Conservation (phyloP, 2,113 vertebrate genomes). For the Oceanodroma tethys region DNA sequence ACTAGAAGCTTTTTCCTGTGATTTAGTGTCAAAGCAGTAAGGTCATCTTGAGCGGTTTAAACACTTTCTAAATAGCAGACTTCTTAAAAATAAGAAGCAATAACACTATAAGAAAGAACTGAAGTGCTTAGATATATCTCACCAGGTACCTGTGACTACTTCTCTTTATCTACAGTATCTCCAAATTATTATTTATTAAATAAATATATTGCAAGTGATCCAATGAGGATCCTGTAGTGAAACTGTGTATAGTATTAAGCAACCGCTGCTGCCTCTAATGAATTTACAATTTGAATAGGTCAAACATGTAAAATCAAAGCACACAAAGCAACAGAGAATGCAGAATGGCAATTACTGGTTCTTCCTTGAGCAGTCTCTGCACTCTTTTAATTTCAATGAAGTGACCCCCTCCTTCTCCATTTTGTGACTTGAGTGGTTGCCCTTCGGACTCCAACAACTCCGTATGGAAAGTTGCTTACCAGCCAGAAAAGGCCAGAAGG, state of each 20-base stretch:
- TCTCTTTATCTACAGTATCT: not conserved
- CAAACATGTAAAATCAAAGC: not conserved
- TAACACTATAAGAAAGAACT: not conserved
- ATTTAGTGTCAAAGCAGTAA: slow-evolving; percentile 57
- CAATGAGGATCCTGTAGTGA: not conserved
- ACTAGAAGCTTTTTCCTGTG: slow-evolving; percentile 33
- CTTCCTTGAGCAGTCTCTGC: not conserved
- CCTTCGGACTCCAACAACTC: not conserved
- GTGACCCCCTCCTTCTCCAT: not conserved
- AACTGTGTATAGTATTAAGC: not conserved
- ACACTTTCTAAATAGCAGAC: slow-evolving; percentile 24
- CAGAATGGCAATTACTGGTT: not conserved
- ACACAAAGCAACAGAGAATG: not conserved
- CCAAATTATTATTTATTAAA: not conserved
- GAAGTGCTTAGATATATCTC: not conserved
- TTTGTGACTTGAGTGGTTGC: not conserved
- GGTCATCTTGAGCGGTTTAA: slow-evolving; percentile 44
- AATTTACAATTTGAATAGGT: not conserved
- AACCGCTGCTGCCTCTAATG: not conserved
- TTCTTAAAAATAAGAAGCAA: not conserved
- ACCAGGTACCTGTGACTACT: not conserved
- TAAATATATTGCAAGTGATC: not conserved
- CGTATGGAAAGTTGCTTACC: not conserved
- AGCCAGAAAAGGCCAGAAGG: not conserved
- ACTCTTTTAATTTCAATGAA: not conserved